These are phyloP conservation scores for Tenthredo amoena DNA, from an alignment of 2,888 invertebrate genomes.

Conservation along the genomic window DNA sequence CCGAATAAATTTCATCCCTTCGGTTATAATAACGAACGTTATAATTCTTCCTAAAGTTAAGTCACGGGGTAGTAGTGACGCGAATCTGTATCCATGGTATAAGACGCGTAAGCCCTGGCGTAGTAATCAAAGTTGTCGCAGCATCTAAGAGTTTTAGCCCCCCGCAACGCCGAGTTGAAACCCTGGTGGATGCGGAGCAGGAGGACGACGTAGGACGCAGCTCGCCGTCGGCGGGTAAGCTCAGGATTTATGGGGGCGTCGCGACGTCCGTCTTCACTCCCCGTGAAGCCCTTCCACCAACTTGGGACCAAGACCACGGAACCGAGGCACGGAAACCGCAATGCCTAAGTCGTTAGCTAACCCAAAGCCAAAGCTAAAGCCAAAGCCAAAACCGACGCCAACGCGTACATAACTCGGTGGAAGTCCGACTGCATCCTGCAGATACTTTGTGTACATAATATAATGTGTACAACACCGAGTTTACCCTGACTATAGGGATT, in stretches of 20 bases:
- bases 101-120: slow-evolving; percentile 60
- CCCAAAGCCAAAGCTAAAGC: slow-evolving; percentile 30
- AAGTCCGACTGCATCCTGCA: slow-evolving; percentile 25
- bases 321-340: slow-evolving; percentile 50
- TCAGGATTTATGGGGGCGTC: slow-evolving; percentile 76
- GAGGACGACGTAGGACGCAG: slow-evolving; percentile 65
- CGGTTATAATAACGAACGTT: neutral
- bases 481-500: neutral
- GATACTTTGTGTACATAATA: neutral
- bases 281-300: slow-evolving; percentile 76
- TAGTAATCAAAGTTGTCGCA: slow-evolving; percentile 75
- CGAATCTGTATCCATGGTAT: slow-evolving; percentile 43
- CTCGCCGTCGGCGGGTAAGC: slow-evolving; percentile 75
- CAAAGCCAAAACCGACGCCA: neutral
- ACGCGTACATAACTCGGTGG: slow-evolving; percentile 22
- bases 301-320: slow-evolving; percentile 51
- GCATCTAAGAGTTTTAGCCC: slow-evolving; percentile 71
- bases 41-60: neutral
- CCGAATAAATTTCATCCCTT: neutral
- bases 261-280: slow-evolving; percentile 78
- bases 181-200: slow-evolving; percentile 61
- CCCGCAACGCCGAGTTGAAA: slow-evolving; percentile 66
- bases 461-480: neutral
- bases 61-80: slow-evolving; percentile 36
- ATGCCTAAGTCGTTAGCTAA: slow-evolving; percentile 51